Evolutionary conservation across 2,113 vertebrate genomes (phyloP).

Genomic region (Leptobrachium leishanense): DNA sequence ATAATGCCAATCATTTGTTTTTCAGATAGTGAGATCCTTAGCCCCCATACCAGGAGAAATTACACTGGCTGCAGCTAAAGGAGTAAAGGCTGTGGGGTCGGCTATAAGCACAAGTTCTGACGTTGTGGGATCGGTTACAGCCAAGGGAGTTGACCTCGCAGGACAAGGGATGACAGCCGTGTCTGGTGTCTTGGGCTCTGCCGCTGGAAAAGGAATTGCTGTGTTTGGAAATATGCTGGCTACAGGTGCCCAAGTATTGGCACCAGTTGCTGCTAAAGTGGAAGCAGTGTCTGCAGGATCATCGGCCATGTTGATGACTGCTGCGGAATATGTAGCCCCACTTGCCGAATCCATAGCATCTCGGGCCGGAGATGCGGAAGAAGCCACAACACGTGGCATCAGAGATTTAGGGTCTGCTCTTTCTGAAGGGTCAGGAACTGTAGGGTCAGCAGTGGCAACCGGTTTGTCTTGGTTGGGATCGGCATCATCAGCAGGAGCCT

Average conservation of each 20-base stretch:
- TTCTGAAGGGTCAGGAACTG: neutral
- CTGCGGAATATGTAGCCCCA: slow-evolving; percentile 6
- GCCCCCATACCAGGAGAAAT: slow-evolving; percentile 12
- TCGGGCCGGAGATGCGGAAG: slow-evolving; percentile 7
- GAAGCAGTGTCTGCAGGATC: slow-evolving; percentile 9
- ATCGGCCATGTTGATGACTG: slow-evolving; percentile 7
- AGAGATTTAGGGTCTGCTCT: slow-evolving; percentile 12
- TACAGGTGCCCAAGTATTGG: slow-evolving; percentile 14
- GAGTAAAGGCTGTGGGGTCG: neutral
- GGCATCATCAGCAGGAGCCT: slow-evolving; percentile 21
- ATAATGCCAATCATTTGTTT: neutral
- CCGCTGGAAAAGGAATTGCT: slow-evolving; percentile 14
- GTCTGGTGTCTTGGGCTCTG: slow-evolving; percentile 6
- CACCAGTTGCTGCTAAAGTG: slow-evolving; percentile 11
- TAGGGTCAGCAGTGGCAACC: slow-evolving; percentile 8
- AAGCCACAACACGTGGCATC: slow-evolving; percentile 4
- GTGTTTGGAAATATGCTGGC: slow-evolving; percentile 17
- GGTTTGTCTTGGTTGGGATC: slow-evolving; percentile 28
- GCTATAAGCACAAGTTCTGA: slow-evolving; percentile 4
- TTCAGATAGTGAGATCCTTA: slow-evolving; percentile 13
- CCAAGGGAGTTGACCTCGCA: slow-evolving; percentile 25
- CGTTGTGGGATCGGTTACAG: slow-evolving; percentile 7
- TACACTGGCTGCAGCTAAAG: slow-evolving; percentile 8
- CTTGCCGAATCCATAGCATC: slow-evolving; percentile 10
- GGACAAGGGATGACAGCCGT: slow-evolving; percentile 16